Base-by-base conservation (phyloP, 2,888 invertebrate species). In the Microchrysa polita region DNA sequence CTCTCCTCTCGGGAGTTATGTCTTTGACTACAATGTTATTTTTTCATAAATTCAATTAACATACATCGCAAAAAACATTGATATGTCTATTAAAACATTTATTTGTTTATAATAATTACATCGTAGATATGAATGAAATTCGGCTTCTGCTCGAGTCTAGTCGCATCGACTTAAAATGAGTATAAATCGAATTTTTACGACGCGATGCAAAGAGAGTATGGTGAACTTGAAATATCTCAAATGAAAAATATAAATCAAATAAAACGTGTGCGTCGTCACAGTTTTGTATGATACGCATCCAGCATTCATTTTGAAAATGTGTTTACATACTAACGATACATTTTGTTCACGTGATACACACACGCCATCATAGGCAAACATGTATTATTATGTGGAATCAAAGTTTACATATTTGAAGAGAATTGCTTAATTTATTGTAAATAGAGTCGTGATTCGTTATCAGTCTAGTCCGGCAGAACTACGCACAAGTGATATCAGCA, bases 191-290 rank as follows among this genome's bases (percentile, higher is more conserved):
- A 34, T 5, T 34, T 2, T 2, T 34, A n/a, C n/a, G n/a, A 34
- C 7, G 27, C 7, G 2, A 34, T 5, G 27, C 7, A 34, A n/a
- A 44, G 65, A 65, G 16, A 23, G 44, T n/a, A n/a, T n/a, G n/a
- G n/a, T 18, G 65, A 48, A 48, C 65, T 65, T 65, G 44, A 65
- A 65, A 48, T 65, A 22, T 22, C 20, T 20, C 14, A 9, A n/a
- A 2, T 18, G 55, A 2, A 22, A n/a, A n/a, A n/a, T n/a, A 10
- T 55, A 16, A 22, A n/a, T 48, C 12, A n/a, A 2, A 2, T 12
- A 27, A 40, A 61, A n/a, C n/a, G 34, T 14, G n/a, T n/a, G 60
- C 4, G 22, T 44, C 65, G 20, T 48, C 18, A 18, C 16, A 44
- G n/a, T n/a, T n/a, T 10, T 18, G 16, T n/a, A n/a, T n/a, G 16